These are phyloP conservation scores for Monarcha castaneiventris DNA, from an alignment of 2,113 vertebrate genomes.

Conservation along the genomic window DNA sequence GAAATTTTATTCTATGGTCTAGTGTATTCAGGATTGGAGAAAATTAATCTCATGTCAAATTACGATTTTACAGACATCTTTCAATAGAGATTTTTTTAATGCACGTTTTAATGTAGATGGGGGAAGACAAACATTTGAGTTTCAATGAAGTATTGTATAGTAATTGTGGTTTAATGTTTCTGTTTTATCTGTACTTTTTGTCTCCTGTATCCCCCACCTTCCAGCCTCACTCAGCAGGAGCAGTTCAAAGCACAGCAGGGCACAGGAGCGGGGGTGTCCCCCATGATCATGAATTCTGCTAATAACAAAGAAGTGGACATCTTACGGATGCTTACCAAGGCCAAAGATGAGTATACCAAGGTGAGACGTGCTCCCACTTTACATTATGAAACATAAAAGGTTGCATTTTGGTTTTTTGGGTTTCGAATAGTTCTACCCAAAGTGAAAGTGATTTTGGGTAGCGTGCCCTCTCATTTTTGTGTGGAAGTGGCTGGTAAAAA, in stretches of 20 bases:
- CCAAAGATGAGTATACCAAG: constrained; percentile 91
- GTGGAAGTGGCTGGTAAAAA: neutral
- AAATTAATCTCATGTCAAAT: neutral
- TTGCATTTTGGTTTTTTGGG: neutral
- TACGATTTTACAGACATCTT: neutral
- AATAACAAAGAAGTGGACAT: constrained; percentile 88
- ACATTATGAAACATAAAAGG: neutral
- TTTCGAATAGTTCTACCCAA: neutral
- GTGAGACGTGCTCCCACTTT: constrained; percentile 63
- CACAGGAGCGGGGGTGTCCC: constrained; percentile 70
- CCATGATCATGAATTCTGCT: constrained; percentile 61
- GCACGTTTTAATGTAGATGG: neutral
- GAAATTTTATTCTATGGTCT: neutral
- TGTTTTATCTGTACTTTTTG: neutral
- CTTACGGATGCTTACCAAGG: constrained; percentile 90
- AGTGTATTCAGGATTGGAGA: neutral
- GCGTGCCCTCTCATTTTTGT: neutral
- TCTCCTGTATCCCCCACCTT: neutral
- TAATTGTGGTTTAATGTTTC: neutral
- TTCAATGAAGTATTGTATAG: neutral
- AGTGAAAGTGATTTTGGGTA: neutral
- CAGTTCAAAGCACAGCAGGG: constrained; percentile 81
- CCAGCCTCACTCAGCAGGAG: constrained; percentile 87
- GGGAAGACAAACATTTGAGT: neutral
- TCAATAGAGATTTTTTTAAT: neutral